A percentile compares a stretch with the other conserved stretches of the same genome.
Evolutionary conservation across 2,113 vertebrate species (phyloP).

Genomic region (Stomatorhinus ivindoensis): DNA sequence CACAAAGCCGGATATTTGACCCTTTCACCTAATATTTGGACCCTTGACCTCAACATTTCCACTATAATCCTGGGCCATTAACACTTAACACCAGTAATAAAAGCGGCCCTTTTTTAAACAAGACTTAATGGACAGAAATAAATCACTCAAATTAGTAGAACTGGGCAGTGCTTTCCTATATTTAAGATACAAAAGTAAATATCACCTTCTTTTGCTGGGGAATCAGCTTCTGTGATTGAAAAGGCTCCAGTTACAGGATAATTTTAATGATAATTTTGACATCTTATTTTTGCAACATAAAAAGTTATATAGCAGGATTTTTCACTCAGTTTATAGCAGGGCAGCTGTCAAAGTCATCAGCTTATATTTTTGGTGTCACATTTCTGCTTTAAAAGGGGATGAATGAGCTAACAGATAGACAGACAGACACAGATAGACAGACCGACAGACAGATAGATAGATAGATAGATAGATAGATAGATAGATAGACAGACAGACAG

Average conservation of each 20-base stretch:
- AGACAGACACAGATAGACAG: background rate
- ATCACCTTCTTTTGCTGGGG: background rate
- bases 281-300: background rate
- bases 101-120: constrained; percentile 33
- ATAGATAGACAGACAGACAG: too few species aligned
- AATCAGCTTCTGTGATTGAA: background rate
- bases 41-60: constrained; percentile 34
- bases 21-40: constrained; percentile 13
- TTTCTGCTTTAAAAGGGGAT: background rate
- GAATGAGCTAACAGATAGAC: background rate
- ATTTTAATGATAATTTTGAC: background rate
- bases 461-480: background rate
- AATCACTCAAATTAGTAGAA: constrained; percentile 37
- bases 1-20: background rate
- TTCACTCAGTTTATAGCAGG: background rate
- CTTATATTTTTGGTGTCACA: background rate
- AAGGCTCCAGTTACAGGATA: background rate
- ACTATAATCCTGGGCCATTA: constrained; percentile 38
- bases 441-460: background rate
- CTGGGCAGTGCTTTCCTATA: constrained; percentile 29
- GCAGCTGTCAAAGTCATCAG: background rate
- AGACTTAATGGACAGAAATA: constrained; percentile 34
- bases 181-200: constrained; percentile 10
- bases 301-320: background rate
- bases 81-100: constrained; percentile 47